Percentiles rank a stretch among this genome's conserved stretches.
These are phyloP conservation scores for Sander lucioperca DNA, from an alignment of 2,113 vertebrate genomes.

Conservation along the genomic window DNA sequence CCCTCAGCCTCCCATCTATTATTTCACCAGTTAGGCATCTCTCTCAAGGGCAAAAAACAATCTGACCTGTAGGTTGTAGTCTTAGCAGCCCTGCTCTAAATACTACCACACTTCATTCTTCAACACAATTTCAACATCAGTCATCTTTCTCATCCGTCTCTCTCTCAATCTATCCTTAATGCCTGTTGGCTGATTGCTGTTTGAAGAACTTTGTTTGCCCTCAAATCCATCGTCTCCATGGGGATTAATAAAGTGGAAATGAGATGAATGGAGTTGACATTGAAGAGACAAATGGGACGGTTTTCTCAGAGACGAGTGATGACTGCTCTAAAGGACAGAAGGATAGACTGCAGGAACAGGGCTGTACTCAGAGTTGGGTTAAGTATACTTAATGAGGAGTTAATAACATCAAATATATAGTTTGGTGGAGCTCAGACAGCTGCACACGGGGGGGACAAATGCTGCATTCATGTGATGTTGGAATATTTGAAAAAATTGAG, in stretches of 20 bases:
- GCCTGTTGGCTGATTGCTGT: slow-evolving; percentile 51
- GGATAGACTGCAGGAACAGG: background rate
- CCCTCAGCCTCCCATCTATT: slow-evolving; percentile 16
- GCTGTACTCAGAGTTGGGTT: slow-evolving; percentile 14
- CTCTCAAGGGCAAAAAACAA: slow-evolving; percentile 52
- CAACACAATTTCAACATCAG: slow-evolving; percentile 34
- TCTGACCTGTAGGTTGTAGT: slow-evolving; percentile 14
- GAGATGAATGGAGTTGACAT: slow-evolving; percentile 54
- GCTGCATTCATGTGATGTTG: too few relatives aligned
- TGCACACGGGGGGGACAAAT: background rate
- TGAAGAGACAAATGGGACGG: slow-evolving; percentile 46
- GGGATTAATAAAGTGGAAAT: slow-evolving; percentile 60
- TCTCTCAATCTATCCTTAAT: slow-evolving; percentile 32
- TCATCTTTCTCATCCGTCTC: slow-evolving; percentile 15
- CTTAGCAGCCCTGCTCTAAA: slow-evolving; percentile 36
- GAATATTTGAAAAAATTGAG: too few relatives aligned
- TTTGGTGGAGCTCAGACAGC: slow-evolving; percentile 17
- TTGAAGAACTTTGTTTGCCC: slow-evolving; percentile 61
- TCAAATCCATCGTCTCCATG: slow-evolving; percentile 55
- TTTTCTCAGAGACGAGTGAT: slow-evolving; percentile 42
- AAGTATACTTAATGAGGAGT: slow-evolving; percentile 29
- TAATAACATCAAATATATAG: slow-evolving; percentile 34
- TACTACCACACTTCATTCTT: slow-evolving; percentile 24
- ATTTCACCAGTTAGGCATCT: slow-evolving; percentile 31
- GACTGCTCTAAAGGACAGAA: slow-evolving; percentile 28